Conservation (phyloP, 2,797 vertebrate genomes). For the Anguilla obscura region DNA sequence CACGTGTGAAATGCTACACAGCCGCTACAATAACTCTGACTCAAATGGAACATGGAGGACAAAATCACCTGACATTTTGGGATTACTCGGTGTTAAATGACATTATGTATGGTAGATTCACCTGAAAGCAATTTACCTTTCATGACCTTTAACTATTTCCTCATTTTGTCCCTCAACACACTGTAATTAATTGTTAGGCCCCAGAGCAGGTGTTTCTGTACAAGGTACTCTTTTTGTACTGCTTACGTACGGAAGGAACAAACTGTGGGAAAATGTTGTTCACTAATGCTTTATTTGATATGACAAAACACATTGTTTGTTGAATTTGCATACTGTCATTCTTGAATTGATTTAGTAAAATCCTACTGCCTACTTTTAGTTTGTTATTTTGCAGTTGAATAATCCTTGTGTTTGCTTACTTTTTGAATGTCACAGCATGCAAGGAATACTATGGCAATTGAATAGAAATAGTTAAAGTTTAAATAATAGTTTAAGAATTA, state of each 20-base stretch:
- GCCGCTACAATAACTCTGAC: conserved; percentile 49
- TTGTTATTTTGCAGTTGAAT: neutral
- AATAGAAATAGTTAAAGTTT: neutral
- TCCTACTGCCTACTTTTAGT: neutral
- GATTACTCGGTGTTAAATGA: conserved; percentile 47
- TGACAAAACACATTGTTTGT: neutral
- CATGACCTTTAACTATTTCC: conserved; percentile 54
- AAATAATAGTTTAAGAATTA: neutral
- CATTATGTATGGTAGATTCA: conserved; percentile 67
- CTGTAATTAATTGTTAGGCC: conserved; percentile 38
- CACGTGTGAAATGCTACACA: neutral
- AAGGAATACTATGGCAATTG: neutral
- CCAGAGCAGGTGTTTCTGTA: conserved; percentile 46
- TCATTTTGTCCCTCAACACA: conserved; percentile 39
- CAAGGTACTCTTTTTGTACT: neutral
- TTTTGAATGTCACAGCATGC: neutral
- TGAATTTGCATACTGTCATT: neutral
- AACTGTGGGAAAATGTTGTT: neutral
- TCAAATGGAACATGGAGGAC: conserved; percentile 50
- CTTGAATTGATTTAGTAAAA: neutral
- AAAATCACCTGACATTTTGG: conserved; percentile 46
- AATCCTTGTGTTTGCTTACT: neutral
- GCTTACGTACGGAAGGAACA: conserved; percentile 19
- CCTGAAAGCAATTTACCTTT: conserved; percentile 57
- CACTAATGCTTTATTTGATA: neutral